Percentiles rank a stretch among this genome's conserved stretches.
phyloP scores from a whole-genome alignment of 1,140 invertebrate species.

The Caenorhabditis inopinata region DNA sequence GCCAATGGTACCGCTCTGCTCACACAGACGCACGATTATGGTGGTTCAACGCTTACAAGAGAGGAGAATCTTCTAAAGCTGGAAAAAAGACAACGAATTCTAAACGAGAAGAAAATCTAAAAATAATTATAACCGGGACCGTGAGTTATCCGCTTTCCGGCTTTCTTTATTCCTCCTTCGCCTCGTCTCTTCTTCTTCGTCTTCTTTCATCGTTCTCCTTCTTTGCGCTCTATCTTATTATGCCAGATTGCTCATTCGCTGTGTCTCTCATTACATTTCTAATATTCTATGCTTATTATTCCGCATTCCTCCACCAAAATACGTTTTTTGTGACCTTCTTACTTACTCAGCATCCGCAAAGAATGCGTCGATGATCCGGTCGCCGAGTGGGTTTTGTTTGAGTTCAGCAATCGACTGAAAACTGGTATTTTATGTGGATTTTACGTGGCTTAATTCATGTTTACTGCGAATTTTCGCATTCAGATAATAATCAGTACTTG shows the following conservation, averaged over 20 bases:
- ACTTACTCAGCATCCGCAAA: slow-evolving; percentile 74
- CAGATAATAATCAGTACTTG: too few relatives aligned
- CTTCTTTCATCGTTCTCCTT: neutral
- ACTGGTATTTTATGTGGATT: too few relatives aligned
- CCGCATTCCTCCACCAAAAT: too few relatives aligned
- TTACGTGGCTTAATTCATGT: too few relatives aligned
- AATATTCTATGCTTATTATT: neutral
- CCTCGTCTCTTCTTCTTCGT: slow-evolving; percentile 16
- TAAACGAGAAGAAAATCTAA: slow-evolving; percentile 4
- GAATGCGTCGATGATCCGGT: slow-evolving; percentile 95
- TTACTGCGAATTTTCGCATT: too few relatives aligned
- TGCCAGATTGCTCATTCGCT: slow-evolving; percentile 7
- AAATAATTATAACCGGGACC: slow-evolving; percentile 2
- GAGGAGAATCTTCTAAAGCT: too few relatives aligned
- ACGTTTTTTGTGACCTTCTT: neutral
- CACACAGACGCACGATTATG: too few relatives aligned
- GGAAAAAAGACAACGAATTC: neutral
- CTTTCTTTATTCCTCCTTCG: neutral
- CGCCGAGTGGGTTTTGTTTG: slow-evolving; percentile 91
- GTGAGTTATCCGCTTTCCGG: neutral
- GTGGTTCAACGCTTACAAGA: too few relatives aligned
- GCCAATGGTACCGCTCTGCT: too few relatives aligned
- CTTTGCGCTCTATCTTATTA: slow-evolving; percentile 23
- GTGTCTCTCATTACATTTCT: slow-evolving; percentile 29
- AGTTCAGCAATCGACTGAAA: slow-evolving; percentile 87